Evolutionary conservation across 2,113 vertebrate species (phyloP).

Genomic region (Burhinus oedicnemus): DNA sequence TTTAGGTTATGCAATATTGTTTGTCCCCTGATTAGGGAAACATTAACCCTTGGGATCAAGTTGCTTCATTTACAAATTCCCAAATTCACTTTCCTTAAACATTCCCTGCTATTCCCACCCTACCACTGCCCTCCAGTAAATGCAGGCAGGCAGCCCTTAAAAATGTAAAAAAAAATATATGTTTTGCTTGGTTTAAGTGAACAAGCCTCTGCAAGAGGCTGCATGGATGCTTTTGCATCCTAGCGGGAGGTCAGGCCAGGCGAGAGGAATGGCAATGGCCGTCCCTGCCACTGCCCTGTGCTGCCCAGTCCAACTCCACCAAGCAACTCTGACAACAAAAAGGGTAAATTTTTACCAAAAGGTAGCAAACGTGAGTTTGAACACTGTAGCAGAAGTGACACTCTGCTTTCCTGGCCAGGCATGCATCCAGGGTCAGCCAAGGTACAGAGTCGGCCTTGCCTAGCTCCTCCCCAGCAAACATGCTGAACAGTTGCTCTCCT

Average conservation of each 20-base stretch:
- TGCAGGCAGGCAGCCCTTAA: neutral
- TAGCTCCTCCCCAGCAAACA: neutral
- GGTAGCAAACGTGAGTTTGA: neutral
- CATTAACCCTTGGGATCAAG: neutral
- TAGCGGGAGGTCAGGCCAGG: fast-evolving
- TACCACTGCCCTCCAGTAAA: neutral
- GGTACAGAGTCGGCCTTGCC: neutral
- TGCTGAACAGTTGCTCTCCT: fast-evolving
- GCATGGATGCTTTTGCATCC: neutral
- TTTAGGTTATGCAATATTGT: neutral
- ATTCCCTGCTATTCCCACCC: neutral
- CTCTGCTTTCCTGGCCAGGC: neutral
- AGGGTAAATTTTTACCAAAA: neutral
- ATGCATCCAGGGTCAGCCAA: fast-evolving
- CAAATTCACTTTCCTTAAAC: neutral
- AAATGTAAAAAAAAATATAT: neutral
- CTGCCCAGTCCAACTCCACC: neutral
- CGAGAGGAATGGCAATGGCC: fast-evolving
- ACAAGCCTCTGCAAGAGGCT: neutral
- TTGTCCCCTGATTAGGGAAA: neutral
- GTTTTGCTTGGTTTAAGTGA: neutral
- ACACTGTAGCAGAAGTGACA: fast-evolving
- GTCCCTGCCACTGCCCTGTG: neutral
- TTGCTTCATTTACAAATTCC: neutral
- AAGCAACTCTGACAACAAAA: neutral